Conservation (phyloP, 2,797 vertebrate genomes). For the Cyclura pinguis region DNA sequence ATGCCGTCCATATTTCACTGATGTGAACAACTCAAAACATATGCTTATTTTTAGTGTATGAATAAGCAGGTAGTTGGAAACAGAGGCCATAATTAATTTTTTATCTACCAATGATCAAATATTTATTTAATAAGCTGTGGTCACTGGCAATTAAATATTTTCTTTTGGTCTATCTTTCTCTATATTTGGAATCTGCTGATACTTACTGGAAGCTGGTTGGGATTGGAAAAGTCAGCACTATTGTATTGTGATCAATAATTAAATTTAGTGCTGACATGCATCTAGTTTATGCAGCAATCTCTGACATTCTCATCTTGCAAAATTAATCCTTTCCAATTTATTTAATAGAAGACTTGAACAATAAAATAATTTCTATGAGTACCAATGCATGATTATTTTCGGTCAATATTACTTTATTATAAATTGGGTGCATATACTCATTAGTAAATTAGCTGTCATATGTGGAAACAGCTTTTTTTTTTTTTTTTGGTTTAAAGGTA, state of each 20-base stretch:
- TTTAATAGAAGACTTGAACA: constrained; percentile 85
- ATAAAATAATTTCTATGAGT: constrained; percentile 84
- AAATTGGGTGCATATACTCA: constrained; percentile 83
- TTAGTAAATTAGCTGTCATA: constrained; percentile 89
- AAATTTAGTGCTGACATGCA: constrained; percentile 91
- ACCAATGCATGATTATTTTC: constrained; percentile 82
- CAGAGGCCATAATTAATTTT: constrained; percentile 77
- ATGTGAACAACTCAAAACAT: not conserved
- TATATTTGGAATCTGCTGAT: constrained; percentile 89
- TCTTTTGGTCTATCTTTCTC: constrained; percentile 69
- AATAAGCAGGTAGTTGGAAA: constrained; percentile 72
- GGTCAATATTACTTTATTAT: constrained; percentile 85
- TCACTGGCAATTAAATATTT: constrained; percentile 78
- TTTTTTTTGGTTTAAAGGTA: constrained; percentile 80
- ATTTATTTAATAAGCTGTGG: constrained; percentile 83
- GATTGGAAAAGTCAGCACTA: constrained; percentile 91
- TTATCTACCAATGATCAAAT: constrained; percentile 80
- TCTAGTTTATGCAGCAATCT: constrained; percentile 85
- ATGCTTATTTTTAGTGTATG: constrained; percentile 58
- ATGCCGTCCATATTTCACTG: constrained; percentile 38
- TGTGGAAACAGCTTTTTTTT: constrained; percentile 79
- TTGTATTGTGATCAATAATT: constrained; percentile 95
- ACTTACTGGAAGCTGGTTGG: constrained; percentile 86
- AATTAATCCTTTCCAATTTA: constrained; percentile 88
- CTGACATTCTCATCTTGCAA: constrained; percentile 86